Evolutionary conservation across 2,113 vertebrate species (phyloP).

Genomic region (Takifugu bimaculatus): DNA sequence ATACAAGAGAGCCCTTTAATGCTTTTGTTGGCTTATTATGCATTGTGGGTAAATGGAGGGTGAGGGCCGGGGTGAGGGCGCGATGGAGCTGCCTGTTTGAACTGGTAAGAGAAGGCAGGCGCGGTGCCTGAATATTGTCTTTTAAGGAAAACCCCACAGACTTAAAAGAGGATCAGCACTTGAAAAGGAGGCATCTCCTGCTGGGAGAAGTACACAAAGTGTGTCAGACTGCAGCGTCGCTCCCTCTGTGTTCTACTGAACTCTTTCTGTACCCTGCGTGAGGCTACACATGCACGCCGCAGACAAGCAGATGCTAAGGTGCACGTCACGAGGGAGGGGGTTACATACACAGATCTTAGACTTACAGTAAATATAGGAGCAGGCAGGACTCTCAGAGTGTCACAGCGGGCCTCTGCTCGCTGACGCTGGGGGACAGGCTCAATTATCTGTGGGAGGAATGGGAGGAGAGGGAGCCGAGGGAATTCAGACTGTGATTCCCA

Average conservation of each 20-base stretch:
- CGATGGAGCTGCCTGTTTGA: constrained; percentile 24
- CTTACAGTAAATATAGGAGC: constrained; percentile 24
- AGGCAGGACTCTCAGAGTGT: constrained; percentile 6
- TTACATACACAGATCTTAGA: constrained; percentile 9
- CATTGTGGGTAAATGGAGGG: constrained; percentile 23
- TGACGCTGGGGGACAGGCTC: constrained; percentile 11
- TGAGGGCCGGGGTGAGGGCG: not conserved
- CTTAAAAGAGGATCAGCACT: constrained; percentile 15
- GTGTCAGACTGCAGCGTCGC: constrained; percentile 4
- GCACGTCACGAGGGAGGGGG: constrained; percentile 18
- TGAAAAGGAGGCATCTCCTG: constrained; percentile 22
- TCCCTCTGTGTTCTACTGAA: constrained; percentile 34
- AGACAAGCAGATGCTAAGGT: constrained; percentile 11
- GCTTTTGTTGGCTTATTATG: constrained; percentile 52
- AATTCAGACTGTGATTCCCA: constrained; percentile 37
- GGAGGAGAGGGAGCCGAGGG: constrained; percentile 13
- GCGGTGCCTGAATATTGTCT: constrained; percentile 5
- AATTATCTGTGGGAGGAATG: constrained; percentile 29
- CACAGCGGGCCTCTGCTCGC: not conserved
- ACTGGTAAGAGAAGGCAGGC: constrained; percentile 19
- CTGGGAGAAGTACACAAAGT: constrained; percentile 19
- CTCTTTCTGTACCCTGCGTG: constrained; percentile 28
- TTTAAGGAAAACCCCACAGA: constrained; percentile 27
- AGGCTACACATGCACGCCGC: constrained; percentile 4
- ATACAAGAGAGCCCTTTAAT: constrained; percentile 55